Base-by-base conservation (phyloP, 2,797 vertebrate species). In the Mus minutoides region DNA sequence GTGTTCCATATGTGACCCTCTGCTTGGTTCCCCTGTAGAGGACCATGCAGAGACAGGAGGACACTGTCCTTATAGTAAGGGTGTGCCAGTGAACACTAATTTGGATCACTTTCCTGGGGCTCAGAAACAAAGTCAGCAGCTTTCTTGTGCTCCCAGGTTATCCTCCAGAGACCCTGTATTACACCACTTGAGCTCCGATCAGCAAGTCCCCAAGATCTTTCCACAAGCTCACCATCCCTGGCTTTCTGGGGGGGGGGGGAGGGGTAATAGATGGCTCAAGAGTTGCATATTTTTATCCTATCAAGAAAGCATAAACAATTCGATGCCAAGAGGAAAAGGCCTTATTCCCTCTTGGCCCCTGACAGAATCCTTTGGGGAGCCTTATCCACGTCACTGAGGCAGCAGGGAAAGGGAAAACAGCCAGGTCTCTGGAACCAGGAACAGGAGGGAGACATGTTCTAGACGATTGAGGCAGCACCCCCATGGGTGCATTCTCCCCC, bases 251-350 rank as follows among this genome's bases (percentile, higher is more conserved):
- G n/a, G n/a, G n/a, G n/a, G n/a, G n/a, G n/a, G n/a, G n/a, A n/a
- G n/a, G n/a, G 16, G 21, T 52, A 26, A 64, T 9, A 21, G 52
- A 52, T 91, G 92, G 82, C 88, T 96, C 43, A 87, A 95, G 58
- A 76, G 46, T 91, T 90, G 52, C 88, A 52, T 24, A 75, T 89
- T 93, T 91, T 93, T 94, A 88, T 91, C 86, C 94, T 97, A 1
- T 17, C 75, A 95, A 94, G 94, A 97, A 97, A 98, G 92, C 92
- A 97, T 86, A 98, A 98, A 98, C 98, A 98, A 91, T 89, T 84
- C 77, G 0, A 0, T 92, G 86, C 97, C 96, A 12, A 31, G 67
- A 97, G 97, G 94, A 95, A 91, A 89, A 67, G 88, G 43, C 58
- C 87, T 40, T 40, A 40, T 88, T 94, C 91, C 95, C 97, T 52